Percentiles rank a stretch among this genome's conserved stretches.
phyloP scores from a whole-genome alignment of 1,140 invertebrate genomes.

The Maconellicoccus hirsutus region DNA sequence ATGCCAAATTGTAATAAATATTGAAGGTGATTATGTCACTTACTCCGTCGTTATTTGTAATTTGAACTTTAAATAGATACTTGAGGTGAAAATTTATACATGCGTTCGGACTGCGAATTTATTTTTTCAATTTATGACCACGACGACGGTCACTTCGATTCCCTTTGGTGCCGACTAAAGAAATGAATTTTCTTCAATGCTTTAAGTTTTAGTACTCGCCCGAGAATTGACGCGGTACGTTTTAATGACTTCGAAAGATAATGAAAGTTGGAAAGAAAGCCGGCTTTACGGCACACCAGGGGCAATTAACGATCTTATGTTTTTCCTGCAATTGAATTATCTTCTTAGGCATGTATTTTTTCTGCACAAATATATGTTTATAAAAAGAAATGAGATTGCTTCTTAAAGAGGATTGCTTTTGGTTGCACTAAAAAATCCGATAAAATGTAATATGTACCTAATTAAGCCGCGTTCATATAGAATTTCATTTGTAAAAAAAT shows the following conservation, averaged over 20 bases:
- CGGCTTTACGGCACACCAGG: neutral
- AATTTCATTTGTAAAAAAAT: too few species aligned
- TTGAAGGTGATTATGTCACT: too few species aligned
- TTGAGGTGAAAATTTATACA: neutral
- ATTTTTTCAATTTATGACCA: slow-evolving; percentile 1
- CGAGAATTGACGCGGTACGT: neutral
- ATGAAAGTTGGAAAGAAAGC: slow-evolving; percentile 8
- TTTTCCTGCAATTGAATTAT: slow-evolving; percentile 2
- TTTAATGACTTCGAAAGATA: slow-evolving; percentile 9
- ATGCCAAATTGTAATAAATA: too few species aligned
- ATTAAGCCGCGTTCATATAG: too few species aligned
- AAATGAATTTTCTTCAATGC: neutral
- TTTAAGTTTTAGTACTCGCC: neutral
- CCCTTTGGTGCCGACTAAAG: neutral
- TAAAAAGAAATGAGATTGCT: slow-evolving; percentile 4
- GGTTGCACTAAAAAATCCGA: too few species aligned
- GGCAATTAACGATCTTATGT: slow-evolving; percentile 8
- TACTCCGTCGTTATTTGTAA: neutral
- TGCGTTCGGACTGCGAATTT: neutral
- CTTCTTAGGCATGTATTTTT: neutral
- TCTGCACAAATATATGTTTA: neutral
- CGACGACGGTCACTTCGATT: neutral
- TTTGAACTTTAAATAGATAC: neutral
- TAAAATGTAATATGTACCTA: too few species aligned
- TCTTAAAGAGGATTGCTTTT: neutral